Conservation (phyloP, 2,113 vertebrate species). For the Lutjanus erythropterus region DNA sequence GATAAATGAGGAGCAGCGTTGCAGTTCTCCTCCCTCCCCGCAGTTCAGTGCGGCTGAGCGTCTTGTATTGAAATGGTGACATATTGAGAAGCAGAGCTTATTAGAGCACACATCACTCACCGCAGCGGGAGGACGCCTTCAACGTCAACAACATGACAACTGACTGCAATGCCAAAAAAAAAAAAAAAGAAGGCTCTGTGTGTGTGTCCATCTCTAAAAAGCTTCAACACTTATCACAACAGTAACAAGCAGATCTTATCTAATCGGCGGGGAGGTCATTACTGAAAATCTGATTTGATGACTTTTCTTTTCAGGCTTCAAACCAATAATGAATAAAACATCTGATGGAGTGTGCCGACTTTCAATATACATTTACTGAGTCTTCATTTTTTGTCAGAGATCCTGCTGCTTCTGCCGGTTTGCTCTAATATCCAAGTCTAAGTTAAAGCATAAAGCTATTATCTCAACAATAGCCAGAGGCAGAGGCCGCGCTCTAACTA, state of each 20-base stretch:
- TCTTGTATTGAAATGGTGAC: constrained; percentile 68
- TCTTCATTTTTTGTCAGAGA: constrained; percentile 4
- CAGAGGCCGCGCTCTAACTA: constrained; percentile 55
- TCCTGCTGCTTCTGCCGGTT: constrained; percentile 28
- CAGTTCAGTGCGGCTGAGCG: constrained; percentile 46
- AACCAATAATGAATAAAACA: constrained; percentile 33
- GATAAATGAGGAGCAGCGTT: constrained; percentile 68
- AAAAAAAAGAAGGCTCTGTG: constrained; percentile 41
- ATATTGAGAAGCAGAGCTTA: constrained; percentile 71
- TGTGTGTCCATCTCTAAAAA: constrained; percentile 27
- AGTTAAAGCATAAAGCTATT: constrained; percentile 56
- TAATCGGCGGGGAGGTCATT: constrained; percentile 33
- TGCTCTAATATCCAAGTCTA: constrained; percentile 37
- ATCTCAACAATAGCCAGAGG: constrained; percentile 62
- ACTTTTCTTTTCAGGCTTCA: constrained; percentile 29
- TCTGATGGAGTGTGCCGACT: background rate
- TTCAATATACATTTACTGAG: background rate
- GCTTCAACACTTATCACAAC: constrained; percentile 4
- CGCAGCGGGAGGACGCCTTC: constrained; percentile 57
- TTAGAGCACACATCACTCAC: constrained; percentile 77
- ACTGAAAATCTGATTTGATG: constrained; percentile 41
- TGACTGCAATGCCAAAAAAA: constrained; percentile 42
- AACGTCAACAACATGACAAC: constrained; percentile 62
- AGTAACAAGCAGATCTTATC: constrained; percentile 39
- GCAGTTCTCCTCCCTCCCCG: constrained; percentile 51